Base-by-base conservation (phyloP, 2,113 vertebrate genomes). In the Ardeotis arabs region DNA sequence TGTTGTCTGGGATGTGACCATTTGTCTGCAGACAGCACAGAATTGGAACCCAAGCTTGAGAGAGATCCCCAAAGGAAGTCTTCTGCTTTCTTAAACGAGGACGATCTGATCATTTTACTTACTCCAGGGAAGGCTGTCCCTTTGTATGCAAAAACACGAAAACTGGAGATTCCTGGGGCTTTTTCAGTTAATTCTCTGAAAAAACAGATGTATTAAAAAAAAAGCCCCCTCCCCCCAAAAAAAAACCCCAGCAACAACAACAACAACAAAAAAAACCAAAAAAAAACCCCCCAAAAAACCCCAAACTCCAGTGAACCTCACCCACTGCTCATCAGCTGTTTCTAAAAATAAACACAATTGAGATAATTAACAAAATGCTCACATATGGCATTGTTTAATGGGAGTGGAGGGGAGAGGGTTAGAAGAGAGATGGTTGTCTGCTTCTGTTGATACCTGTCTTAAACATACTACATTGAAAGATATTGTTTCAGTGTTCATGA, bases 331-430 rank as follows among this genome's bases (percentile, higher is more conserved):
- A 72, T 95, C 70, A 90, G 8, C 52, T 87, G 12, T 75, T 94
- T 90, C 86, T 92, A 78, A 95, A 88, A 75, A 81, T 67, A 78
- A 86, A 29, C 35, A 25, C 31, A 88, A 47, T 52, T 67, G 37
- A 89, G 53, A 79, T 85, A 53, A 91, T 90, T 84, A 79, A 80
- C 25, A 66, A 73, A 93, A 83, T 37, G 33, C 37, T 94, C 37
- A 49, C 55, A 77, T 80, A 80, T 77, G 60, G 47, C 37, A 28
- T 70, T 83, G 35, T 85, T 91, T 91, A 85, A 74, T 74, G 23
- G 49, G 17, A 22, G 7, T 69, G 15, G 55, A 82, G 8, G 27
- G 23, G 31, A 50, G 41, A 31, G 25, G 27, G 10, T 73, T 74
- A 31, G 55, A 86, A 81, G 35, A 86, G 10, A 74, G 49, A 35